Evolutionary conservation across 2,888 invertebrate genomes (phyloP).

Genomic region (Eupithecia centaureata): DNA sequence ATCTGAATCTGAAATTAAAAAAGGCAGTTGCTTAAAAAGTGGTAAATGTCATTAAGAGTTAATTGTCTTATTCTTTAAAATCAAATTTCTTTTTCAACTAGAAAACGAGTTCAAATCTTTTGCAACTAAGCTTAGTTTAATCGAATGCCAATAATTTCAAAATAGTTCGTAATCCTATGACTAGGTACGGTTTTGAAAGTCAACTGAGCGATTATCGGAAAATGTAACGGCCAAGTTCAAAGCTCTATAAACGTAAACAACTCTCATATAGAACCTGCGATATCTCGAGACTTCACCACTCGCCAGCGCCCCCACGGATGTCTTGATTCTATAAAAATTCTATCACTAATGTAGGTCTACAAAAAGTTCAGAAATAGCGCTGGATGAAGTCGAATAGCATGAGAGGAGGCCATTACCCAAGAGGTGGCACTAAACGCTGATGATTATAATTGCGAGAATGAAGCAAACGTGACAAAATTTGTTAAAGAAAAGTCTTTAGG

Average conservation of each 20-base stretch:
- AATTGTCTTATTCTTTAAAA: too few relatives aligned
- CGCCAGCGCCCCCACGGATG: too few relatives aligned
- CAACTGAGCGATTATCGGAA: slow-evolving; percentile 1
- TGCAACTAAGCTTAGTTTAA: not conserved
- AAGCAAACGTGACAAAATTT: not conserved
- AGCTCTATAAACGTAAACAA: not conserved
- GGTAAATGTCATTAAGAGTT: too few relatives aligned
- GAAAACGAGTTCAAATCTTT: too few relatives aligned
- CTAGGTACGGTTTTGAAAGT: not conserved
- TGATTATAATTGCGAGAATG: not conserved
- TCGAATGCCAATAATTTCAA: not conserved
- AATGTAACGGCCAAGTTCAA: not conserved
- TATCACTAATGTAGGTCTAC: not conserved
- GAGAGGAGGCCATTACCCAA: not conserved
- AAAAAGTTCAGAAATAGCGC: not conserved
- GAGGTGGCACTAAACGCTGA: not conserved
- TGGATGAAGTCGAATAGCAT: not conserved
- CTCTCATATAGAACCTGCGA: not conserved
- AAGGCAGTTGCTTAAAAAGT: too few relatives aligned
- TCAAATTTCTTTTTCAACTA: too few relatives aligned
- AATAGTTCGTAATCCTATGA: not conserved
- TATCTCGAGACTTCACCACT: too few relatives aligned
- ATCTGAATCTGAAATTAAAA: too few relatives aligned
- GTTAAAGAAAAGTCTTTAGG: not conserved
- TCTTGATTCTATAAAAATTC: not conserved